Evolutionary conservation across 2,888 invertebrate species (phyloP), one percentile per base, ranked within the genome.

Genomic region (Tenthredo livida): DNA sequence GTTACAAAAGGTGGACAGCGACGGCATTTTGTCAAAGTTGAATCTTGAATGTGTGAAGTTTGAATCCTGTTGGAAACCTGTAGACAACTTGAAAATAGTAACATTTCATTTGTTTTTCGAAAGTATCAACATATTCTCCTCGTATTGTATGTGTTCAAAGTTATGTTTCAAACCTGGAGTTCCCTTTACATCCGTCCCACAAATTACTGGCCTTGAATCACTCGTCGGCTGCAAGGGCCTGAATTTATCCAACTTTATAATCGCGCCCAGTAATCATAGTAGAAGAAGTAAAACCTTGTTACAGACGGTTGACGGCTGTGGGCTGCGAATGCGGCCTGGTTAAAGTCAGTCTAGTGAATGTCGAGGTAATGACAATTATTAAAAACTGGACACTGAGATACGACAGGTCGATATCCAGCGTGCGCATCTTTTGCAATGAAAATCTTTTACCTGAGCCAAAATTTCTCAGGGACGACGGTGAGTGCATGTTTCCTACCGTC

Each of bases 241-340:
- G 65, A 78, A 40, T 61, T 84, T 15, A 12, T 85, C 9, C 33
- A 37, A 85, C 1, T 15, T 47, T 85, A 40, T 43, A 72, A 58
- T 84, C 78, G 6, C 6, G 21, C 25, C 15, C n/a, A 33, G 37
- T 33, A 43, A 33, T 47, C 43, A 21, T 50, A 25, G 72, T 72
- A 37, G 9, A 25, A 72, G 6, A 47, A 29, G 9, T 47, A 12
- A 80, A 37, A 77, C 87, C 77, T 86, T 80, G 83, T 89, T 93
- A 85, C 87, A 95, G 95, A 89, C 92, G 96, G 89, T 86, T 96
- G 80, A 95, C 95, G 25, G 95, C 94, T 29, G 93, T 95, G 88
- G 95, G 95, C 10, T 95, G 95, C 89, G 95, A 96, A 92, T 95
- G 95, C 93, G 96, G 96, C 6, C 93, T 94, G 85, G 93, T 96